Evolutionary conservation across 2,888 invertebrate genomes (phyloP), one percentile per base, ranked within the genome.

Genomic region (Ferdinandea cuprea): DNA sequence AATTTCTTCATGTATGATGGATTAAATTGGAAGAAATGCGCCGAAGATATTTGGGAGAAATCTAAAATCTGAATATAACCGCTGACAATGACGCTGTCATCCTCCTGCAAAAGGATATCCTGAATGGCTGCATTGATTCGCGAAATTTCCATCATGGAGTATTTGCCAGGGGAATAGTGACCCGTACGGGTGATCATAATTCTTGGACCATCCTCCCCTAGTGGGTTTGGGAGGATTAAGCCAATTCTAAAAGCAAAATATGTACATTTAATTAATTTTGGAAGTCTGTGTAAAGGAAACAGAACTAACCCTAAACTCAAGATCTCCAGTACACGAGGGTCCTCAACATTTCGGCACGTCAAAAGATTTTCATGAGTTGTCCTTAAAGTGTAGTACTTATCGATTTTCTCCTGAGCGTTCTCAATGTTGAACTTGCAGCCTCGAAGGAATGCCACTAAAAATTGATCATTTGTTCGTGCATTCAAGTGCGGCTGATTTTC

Each of bases 31-130:
- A 92, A 91, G 15, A 93, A 88, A 83, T 94, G 92, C 13, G 89
- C 91, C n/a, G 93, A 86, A 0, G 92, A 92, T 1, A 92, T 91
- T 37, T 92, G 91, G 50, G 91, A 88, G 88, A 94, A 89, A 87
- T 95, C 94, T 50, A 94, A 89, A 21, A 94, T 87, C 6, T 92
- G 90, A 30, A 92, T 32, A 2, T 88, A 88, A 32, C 93, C 93
- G 71, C 91, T 88, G 5, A 93, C 89, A 42, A 92, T 89, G 32
- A 92, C 92, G 85, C 93, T 91, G 87, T 94, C 94, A 86, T 94
- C 94, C 86, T 94, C 94, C n/a, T 92, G 86, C 85, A 94, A 86
- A 63, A 92, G 86, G 74, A 94, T 92, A 86, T 94, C 94, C 77
- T 92, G 91, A 42, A 93, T 88, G 91, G 94, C 92, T 66, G 92